Evolutionary conservation across 2,888 invertebrate genomes (phyloP).

Genomic region (Troides oblongomaculatus): DNA sequence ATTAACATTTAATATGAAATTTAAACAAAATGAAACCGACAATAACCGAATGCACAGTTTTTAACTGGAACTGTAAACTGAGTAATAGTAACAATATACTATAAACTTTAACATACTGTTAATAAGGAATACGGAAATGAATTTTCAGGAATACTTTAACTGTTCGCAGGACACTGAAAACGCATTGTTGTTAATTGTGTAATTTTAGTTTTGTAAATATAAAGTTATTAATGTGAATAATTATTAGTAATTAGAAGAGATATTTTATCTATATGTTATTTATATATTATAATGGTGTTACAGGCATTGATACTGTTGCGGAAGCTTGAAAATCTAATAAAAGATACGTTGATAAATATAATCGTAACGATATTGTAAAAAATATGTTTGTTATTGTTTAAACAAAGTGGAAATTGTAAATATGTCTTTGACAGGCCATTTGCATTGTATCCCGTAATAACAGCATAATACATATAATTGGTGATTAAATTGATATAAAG

Average conservation of each 20-base stretch:
- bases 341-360: neutral
- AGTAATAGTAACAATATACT: neutral
- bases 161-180: neutral
- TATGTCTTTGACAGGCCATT: neutral
- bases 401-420: neutral
- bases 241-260: constrained; percentile 1
- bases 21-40: neutral
- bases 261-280: constrained; percentile 7
- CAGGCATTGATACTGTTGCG: neutral
- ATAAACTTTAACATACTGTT: neutral
- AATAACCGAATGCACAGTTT: neutral
- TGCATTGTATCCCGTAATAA: neutral
- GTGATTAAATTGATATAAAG: neutral
- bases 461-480: neutral
- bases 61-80: neutral
- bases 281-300: neutral
- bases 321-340: neutral
- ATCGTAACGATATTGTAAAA: neutral
- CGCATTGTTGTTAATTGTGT: neutral
- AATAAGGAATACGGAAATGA: neutral
- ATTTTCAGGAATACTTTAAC: neutral
- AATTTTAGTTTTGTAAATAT: constrained; percentile 11
- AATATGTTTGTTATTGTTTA: neutral
- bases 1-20: neutral
- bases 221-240: constrained; percentile 5